These are phyloP conservation scores for Cirrhinus mrigala DNA, from an alignment of 2,797 vertebrate species.

Conservation along the genomic window DNA sequence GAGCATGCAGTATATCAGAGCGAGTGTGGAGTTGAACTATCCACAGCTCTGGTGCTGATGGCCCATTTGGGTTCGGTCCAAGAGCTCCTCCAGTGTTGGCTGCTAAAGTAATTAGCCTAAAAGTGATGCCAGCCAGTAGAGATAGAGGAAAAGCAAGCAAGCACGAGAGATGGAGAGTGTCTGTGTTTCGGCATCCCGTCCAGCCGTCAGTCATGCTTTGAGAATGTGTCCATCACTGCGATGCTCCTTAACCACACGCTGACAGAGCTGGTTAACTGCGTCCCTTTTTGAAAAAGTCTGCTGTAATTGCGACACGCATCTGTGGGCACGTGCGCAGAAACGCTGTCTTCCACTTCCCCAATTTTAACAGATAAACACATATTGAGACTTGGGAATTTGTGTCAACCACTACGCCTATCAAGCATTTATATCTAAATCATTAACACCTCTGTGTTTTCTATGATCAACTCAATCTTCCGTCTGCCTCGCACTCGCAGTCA, in stretches of 20 bases:
- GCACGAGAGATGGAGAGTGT: slow-evolving; percentile 33
- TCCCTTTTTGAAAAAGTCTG: slow-evolving; percentile 59
- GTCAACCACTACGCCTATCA: background rate
- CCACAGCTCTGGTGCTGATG: slow-evolving; percentile 72
- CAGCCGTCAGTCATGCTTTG: slow-evolving; percentile 86
- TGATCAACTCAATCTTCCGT: background rate
- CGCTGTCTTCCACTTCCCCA: background rate
- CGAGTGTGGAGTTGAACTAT: slow-evolving; percentile 72
- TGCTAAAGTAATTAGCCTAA: slow-evolving; percentile 82
- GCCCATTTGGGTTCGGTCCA: slow-evolving; percentile 80
- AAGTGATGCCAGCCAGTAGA: slow-evolving; percentile 75
- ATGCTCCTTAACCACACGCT: slow-evolving; percentile 64
- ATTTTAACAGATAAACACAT: background rate
- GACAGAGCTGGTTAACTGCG: slow-evolving; percentile 67
- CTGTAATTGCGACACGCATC: slow-evolving; percentile 54
- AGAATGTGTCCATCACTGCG: slow-evolving; percentile 81
- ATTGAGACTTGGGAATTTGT: background rate
- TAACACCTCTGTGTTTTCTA: background rate
- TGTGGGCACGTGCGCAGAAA: slow-evolving; percentile 9
- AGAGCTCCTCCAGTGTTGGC: slow-evolving; percentile 81
- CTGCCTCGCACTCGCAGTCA: background rate
- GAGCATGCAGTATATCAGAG: slow-evolving; percentile 64
- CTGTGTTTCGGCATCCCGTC: slow-evolving; percentile 70
- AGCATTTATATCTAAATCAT: background rate
- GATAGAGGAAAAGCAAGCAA: slow-evolving; percentile 42